phyloP scores from a whole-genome alignment of 2,888 invertebrate species.

The Priocnemis perturbator region DNA sequence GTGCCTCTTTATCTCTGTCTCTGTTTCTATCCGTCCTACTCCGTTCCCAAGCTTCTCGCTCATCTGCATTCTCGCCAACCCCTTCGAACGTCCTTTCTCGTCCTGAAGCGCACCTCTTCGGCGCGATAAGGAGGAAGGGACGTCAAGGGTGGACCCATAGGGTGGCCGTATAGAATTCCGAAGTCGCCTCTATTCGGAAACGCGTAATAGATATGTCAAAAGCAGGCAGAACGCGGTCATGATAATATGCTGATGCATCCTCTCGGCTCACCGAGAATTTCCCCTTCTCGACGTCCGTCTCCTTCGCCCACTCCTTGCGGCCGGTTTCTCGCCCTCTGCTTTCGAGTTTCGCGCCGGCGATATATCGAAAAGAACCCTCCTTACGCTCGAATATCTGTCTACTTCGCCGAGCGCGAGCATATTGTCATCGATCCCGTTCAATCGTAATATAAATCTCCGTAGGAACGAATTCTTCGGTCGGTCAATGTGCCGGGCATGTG shows the following conservation, averaged over 20 bases:
- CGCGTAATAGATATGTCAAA: constrained; percentile 75
- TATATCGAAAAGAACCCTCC: not conserved
- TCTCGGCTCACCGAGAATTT: not conserved
- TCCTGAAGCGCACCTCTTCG: no score
- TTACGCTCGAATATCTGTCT: not conserved
- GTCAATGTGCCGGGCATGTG: not conserved
- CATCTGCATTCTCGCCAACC: not conserved
- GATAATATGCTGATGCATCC: constrained; percentile 69
- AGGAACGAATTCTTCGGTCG: not conserved
- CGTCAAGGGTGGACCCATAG: constrained; percentile 18
- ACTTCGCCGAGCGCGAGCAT: no score
- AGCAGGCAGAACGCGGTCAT: constrained; percentile 69
- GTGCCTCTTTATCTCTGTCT: constrained; percentile 21
- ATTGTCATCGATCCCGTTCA: no score
- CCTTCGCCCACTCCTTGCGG: constrained; percentile 22
- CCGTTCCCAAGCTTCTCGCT: constrained; percentile 24
- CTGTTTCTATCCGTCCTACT: constrained; percentile 19
- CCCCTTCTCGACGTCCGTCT: constrained; percentile 5
- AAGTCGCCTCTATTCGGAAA: constrained; percentile 71
- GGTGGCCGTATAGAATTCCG: constrained; percentile 61
- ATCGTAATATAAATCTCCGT: no score
- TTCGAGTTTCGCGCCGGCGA: not conserved
- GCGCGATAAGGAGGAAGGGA: constrained; percentile 8
- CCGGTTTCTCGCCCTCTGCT: constrained; percentile 3
- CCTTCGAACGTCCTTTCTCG: no score